Percentiles rank a stretch among this genome's conserved stretches.
These are phyloP conservation scores for Strigops habroptila DNA, from an alignment of 2,113 vertebrate species.

Conservation along the genomic window DNA sequence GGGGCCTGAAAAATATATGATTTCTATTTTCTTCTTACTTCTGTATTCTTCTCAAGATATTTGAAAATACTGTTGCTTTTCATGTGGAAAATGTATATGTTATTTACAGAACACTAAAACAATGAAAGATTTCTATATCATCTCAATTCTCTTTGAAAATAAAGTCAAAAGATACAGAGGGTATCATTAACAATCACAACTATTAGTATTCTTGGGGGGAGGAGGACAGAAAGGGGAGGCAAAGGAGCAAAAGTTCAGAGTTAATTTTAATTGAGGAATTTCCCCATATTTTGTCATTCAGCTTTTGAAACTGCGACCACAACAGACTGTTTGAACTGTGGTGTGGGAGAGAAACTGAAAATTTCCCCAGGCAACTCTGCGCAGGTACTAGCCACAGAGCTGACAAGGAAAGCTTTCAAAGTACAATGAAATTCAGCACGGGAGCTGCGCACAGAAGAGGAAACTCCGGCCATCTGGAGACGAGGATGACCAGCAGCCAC, in stretches of 20 bases:
- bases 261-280: constrained; percentile 80
- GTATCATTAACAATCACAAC: neutral
- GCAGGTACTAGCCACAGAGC: constrained; percentile 15
- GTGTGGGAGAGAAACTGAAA: constrained; percentile 4
- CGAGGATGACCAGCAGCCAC: constrained; percentile 25
- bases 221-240: constrained; percentile 13
- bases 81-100: neutral
- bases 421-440: neutral
- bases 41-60: neutral
- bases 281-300: constrained; percentile 72
- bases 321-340: constrained; percentile 62
- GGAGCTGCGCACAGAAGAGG: neutral
- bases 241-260: constrained; percentile 61
- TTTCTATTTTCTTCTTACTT: neutral
- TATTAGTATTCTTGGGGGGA: neutral
- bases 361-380: constrained; percentile 46
- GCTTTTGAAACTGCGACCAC: constrained; percentile 74
- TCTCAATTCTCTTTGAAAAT: neutral
- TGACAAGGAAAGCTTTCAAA: constrained; percentile 19
- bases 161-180: neutral
- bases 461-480: constrained; percentile 62
- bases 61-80: neutral
- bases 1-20: neutral
- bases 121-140: neutral
- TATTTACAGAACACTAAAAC: neutral